Evolutionary conservation across 2,888 invertebrate species (phyloP).

Genomic region (Drosophila pseudotalamancana): DNA sequence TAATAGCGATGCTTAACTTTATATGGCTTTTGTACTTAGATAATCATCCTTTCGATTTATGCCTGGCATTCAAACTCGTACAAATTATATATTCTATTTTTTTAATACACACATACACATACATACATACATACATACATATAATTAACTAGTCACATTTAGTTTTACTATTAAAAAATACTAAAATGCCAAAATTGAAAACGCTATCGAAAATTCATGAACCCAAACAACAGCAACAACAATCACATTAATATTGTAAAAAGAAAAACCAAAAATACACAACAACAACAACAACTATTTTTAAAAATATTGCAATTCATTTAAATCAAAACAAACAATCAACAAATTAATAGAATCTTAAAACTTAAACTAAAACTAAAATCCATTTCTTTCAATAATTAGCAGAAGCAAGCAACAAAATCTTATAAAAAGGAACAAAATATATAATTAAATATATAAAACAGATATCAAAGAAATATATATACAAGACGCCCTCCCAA

Average conservation of each 20-base stretch:
- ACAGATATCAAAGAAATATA: conserved; percentile 35
- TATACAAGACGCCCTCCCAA: conserved; percentile 82
- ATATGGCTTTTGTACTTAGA: conserved; percentile 66
- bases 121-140: conserved; percentile 35
- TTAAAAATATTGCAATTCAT: conserved; percentile 23
- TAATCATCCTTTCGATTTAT: conserved; percentile 69
- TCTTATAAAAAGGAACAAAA: conserved; percentile 15
- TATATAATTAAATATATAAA: conserved; percentile 10
- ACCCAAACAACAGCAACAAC: conserved; percentile 32
- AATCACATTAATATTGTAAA: conserved; percentile 64
- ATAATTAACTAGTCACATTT: conserved; percentile 60
- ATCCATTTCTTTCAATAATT: conserved; percentile 33
- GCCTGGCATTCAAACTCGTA: conserved; percentile 60
- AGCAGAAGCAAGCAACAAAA: conserved; percentile 42
- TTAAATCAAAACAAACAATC: conserved; percentile 18
- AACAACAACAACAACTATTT: too few relatives aligned
- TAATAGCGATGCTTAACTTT: conserved; percentile 59
- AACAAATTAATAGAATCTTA: conserved; percentile 16
- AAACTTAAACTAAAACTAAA: conserved; percentile 27
- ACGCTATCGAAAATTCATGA: conserved; percentile 52
- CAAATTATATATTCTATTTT: conserved; percentile 41
- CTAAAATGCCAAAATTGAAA: conserved; percentile 44
- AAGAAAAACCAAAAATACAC: conserved; percentile 31
- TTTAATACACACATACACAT: conserved; percentile 41
- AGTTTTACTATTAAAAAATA: conserved; percentile 47